A percentile compares a stretch with the other conserved stretches of the same genome.
Conservation (phyloP, 2,113 vertebrate genomes). For the Terrapene triunguis region DNA sequence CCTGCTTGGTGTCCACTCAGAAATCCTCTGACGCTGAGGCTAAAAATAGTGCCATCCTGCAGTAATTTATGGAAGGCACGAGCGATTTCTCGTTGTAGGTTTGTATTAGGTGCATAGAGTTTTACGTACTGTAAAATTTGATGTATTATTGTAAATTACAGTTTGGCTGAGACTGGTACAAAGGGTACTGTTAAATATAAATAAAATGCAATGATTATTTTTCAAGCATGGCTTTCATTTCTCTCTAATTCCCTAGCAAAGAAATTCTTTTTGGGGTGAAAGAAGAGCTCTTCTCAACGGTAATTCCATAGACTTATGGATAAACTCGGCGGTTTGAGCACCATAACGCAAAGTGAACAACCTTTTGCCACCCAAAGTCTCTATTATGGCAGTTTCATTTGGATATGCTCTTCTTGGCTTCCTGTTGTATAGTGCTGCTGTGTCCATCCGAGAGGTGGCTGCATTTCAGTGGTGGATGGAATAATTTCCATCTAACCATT, state of each 20-base stretch:
- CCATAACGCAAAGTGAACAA: accelerated
- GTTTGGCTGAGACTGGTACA: background rate
- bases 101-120: background rate
- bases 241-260: constrained; percentile 5
- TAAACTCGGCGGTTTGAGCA: accelerated
- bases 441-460: no score
- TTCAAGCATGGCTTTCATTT: constrained; percentile 17
- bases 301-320: background rate
- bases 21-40: background rate
- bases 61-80: constrained; percentile 1
- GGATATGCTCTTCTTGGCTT: background rate
- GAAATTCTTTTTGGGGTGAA: background rate
- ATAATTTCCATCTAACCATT: background rate
- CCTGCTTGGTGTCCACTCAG: background rate
- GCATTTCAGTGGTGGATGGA: background rate
- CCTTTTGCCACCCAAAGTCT: background rate
- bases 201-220: background rate
- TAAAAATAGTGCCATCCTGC: background rate
- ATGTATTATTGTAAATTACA: constrained; percentile 33
- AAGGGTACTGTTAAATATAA: background rate
- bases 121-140: constrained; percentile 42
- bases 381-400: no score
- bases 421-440: background rate
- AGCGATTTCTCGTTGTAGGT: background rate
- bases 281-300: background rate